Base-by-base conservation (phyloP, 92 coral and sea anemone genomes). In the Isaurus tuberculatus region DNA sequence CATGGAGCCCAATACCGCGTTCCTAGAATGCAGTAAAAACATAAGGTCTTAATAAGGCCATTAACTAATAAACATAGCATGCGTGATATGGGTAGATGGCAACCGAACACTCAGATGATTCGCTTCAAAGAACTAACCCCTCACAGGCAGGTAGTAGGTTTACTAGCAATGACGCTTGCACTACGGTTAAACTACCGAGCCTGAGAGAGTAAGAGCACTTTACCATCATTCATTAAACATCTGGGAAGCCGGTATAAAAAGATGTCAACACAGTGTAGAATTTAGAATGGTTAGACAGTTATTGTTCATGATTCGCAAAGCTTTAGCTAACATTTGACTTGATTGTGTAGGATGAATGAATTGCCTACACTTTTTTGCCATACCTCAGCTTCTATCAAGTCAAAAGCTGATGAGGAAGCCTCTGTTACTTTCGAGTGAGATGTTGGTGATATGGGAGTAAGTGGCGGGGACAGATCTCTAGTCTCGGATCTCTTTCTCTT, bases 371-470 rank as follows among this genome's bases (percentile, higher is more conserved):
- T 70, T 75, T 70, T 68, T 74, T 61, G 82, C 87, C 94, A 89
- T 90, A 91, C 95, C 98, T 95, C 98, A 84, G 91, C 83, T 80
- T 93, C 92, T 92, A 89, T 93, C 90, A 92, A 84, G 88, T 92
- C 92, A 81, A 95, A 92, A 90, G 97, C 96, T 93, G 96, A 89
- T 88, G 94, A 88, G 86, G 98, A 87, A 74, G 92, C 86, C 72
- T 92, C 98, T 66, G 80, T 88, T 91, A 92, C 85, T 80, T 89
- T 89, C 88, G 94, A 90, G 83, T 94, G 94, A 90, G 98, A 92
- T 90, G 98, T 80, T 64, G 98, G 98, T 83, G 98, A 94, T 90
- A 95, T 92, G 87, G 98, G 98, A 87, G 98, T 95, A 70, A 94
- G 91, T 87, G 98, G 98, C 87, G 98, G 98, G 91, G 98, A 94